Percentiles rank a stretch among this genome's conserved stretches.
Evolutionary conservation across 2,113 vertebrate species (phyloP).

Genomic region (Micromys minutus): DNA sequence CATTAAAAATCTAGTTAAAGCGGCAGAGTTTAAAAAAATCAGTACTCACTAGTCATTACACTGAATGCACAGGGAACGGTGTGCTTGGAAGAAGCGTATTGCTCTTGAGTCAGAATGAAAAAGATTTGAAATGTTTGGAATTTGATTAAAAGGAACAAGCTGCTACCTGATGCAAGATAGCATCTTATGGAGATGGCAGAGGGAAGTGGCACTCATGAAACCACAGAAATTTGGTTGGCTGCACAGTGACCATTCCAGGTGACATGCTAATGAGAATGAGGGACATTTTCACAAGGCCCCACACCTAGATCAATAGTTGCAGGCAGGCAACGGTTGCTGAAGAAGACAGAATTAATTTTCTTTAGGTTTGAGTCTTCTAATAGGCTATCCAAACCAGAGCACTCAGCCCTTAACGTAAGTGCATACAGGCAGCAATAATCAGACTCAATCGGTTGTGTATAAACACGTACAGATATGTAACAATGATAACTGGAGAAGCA

Average conservation of each 20-base stretch:
- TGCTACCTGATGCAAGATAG: background rate
- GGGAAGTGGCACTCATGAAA: background rate
- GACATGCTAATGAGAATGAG: background rate
- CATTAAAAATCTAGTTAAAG: background rate
- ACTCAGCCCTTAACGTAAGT: background rate
- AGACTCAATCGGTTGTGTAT: background rate
- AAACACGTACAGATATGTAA: background rate
- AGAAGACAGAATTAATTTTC: too few relatives aligned
- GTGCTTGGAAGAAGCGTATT: background rate
- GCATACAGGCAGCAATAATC: background rate
- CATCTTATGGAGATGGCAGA: background rate
- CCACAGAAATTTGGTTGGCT: background rate
- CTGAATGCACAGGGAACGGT: fast-evolving
- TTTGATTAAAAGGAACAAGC: background rate
- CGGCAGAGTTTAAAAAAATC: background rate
- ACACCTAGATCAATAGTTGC: background rate
- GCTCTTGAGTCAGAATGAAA: background rate
- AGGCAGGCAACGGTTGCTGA: background rate
- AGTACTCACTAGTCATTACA: too few relatives aligned
- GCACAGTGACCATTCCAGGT: background rate
- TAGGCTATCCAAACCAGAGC: too few relatives aligned
- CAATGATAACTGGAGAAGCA: too few relatives aligned
- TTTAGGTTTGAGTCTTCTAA: background rate
- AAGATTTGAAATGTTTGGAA: background rate
- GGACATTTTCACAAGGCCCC: background rate